Conservation (phyloP, 2,113 vertebrate genomes). For the Indicator indicator region DNA sequence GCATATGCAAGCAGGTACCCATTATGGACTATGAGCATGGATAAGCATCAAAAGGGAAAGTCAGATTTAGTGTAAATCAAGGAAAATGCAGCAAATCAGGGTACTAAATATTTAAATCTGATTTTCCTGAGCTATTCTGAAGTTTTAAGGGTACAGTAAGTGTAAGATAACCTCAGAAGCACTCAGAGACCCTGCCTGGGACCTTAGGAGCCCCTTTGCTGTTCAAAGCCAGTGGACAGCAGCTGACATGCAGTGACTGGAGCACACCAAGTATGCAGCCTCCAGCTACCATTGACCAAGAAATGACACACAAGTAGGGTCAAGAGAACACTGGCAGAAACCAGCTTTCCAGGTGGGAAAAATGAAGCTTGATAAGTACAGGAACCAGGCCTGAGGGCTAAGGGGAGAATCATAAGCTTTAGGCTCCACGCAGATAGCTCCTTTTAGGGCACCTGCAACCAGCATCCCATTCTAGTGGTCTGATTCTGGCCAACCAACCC, state of each 20-base stretch:
- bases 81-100: not conserved
- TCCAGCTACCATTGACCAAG: rapidly evolving
- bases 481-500: not conserved
- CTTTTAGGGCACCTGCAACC: not conserved
- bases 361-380: not conserved
- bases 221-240: not conserved
- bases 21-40: not conserved
- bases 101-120: not conserved
- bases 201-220: not conserved
- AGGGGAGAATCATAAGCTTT: not conserved
- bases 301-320: not conserved
- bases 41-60: not conserved
- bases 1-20: not conserved
- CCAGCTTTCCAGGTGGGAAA: not conserved
- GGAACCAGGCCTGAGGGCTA: not conserved
- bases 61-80: not conserved
- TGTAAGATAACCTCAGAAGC: not conserved
- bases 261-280: not conserved
- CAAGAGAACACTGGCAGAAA: not conserved
- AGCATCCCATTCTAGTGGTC: not conserved
- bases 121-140: not conserved
- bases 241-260: not conserved
- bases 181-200: not conserved
- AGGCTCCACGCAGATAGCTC: not conserved
- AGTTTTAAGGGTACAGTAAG: not conserved